phyloP scores from a whole-genome alignment of 2,113 vertebrate species.

The Pachyramphus minor region DNA sequence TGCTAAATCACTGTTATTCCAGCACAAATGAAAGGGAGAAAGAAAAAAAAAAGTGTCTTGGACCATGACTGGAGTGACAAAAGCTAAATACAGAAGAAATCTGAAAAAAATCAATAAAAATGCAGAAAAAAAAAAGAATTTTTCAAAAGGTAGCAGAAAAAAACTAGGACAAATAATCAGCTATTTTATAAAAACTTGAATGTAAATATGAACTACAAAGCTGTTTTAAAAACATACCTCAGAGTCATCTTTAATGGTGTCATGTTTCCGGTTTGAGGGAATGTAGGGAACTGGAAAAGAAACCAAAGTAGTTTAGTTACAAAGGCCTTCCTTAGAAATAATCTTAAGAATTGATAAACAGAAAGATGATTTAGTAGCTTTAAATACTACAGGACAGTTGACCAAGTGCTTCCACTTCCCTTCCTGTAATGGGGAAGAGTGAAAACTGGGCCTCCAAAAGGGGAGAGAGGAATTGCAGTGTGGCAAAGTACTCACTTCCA shows the following conservation, averaged over 20 bases:
- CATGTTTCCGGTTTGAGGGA: slow-evolving; percentile 84
- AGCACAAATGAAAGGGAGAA: background rate
- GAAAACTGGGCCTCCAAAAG: background rate
- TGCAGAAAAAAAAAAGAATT: background rate
- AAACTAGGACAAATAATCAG: background rate
- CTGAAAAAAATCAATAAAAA: background rate
- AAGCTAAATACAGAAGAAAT: background rate
- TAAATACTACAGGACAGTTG: background rate
- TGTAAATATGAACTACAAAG: background rate
- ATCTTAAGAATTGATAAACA: background rate
- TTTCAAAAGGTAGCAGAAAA: background rate
- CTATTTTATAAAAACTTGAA: background rate
- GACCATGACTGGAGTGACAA: background rate
- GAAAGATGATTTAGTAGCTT: background rate
- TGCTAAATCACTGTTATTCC: background rate
- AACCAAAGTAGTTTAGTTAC: background rate
- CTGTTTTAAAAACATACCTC: slow-evolving; percentile 76
- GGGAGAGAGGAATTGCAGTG: background rate
- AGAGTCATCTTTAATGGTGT: slow-evolving; percentile 84
- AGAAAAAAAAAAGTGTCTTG: background rate
- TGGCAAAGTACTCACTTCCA: slow-evolving; percentile 77
- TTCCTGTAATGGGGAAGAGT: background rate
- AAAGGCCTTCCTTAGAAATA: background rate
- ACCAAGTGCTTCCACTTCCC: background rate
- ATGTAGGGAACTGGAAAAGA: slow-evolving; percentile 81